Percentiles rank a stretch among this genome's conserved stretches.
Conservation (phyloP, 2,797 vertebrate species). For the Sebastes matsubarae region DNA sequence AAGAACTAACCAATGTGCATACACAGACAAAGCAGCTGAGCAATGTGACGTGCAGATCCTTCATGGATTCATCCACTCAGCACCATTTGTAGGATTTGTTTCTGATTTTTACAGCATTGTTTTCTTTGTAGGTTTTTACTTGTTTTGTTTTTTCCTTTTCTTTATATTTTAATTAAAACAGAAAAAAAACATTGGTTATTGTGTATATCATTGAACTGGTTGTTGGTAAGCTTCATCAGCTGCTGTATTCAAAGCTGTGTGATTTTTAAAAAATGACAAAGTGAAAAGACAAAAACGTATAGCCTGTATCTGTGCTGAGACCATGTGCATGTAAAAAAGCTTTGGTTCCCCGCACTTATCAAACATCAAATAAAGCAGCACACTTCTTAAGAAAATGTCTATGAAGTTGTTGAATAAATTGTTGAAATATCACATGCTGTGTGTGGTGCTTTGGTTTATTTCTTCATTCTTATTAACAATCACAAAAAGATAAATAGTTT, state of each 20-base stretch:
- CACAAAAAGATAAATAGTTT: not conserved
- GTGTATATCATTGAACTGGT: constrained; percentile 87
- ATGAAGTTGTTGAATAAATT: constrained; percentile 86
- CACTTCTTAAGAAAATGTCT: constrained; percentile 89
- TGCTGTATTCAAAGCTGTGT: constrained; percentile 91
- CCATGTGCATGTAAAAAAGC: constrained; percentile 90
- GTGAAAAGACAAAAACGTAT: constrained; percentile 83
- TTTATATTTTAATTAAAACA: constrained; percentile 88
- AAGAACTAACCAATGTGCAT: constrained; percentile 88
- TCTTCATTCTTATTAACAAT: not conserved
- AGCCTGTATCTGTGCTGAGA: constrained; percentile 88
- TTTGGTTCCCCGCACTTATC: constrained; percentile 86
- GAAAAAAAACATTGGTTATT: constrained; percentile 72
- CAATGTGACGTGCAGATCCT: constrained; percentile 55
- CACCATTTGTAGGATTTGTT: constrained; percentile 79
- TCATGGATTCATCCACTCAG: constrained; percentile 64
- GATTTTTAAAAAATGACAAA: constrained; percentile 59
- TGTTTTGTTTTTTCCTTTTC: constrained; percentile 45
- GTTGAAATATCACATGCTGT: constrained; percentile 61
- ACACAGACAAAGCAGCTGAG: constrained; percentile 71
- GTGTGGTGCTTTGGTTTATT: not conserved
- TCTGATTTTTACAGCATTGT: constrained; percentile 91
- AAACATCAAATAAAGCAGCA: constrained; percentile 63
- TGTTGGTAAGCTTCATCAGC: constrained; percentile 89
- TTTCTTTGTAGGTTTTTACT: constrained; percentile 88